Evolutionary conservation across 2,888 invertebrate genomes (phyloP).

Genomic region (Diarsia dahlii): DNA sequence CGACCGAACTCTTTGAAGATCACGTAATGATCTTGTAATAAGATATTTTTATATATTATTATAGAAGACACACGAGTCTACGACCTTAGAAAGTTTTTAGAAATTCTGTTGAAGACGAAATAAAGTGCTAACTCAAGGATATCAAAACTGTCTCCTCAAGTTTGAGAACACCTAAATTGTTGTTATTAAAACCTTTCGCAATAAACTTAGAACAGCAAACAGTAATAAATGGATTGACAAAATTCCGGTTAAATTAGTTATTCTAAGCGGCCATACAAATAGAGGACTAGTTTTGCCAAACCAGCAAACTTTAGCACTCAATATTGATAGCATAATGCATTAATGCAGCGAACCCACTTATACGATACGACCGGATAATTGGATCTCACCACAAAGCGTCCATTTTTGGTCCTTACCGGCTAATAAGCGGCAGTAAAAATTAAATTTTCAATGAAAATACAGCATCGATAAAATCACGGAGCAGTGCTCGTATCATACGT

Average conservation of each 20-base stretch:
- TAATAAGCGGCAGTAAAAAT: constrained; percentile 46
- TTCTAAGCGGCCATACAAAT: constrained; percentile 37
- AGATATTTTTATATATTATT: constrained; percentile 59
- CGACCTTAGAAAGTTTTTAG: constrained; percentile 28
- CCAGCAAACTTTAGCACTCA: constrained; percentile 35
- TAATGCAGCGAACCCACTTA: constrained; percentile 44
- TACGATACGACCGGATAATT: constrained; percentile 42
- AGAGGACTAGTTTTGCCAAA: constrained; percentile 30
- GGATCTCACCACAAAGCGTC: constrained; percentile 48
- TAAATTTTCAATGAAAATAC: constrained; percentile 41
- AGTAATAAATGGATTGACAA: constrained; percentile 16
- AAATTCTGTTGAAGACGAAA: constrained; percentile 16
- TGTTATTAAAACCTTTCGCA: constrained; percentile 28
- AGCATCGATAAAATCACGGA: constrained; percentile 59
- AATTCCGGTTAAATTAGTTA: constrained; percentile 24
- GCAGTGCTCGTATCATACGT: constrained; percentile 58
- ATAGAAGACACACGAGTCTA: constrained; percentile 32
- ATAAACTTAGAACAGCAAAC: constrained; percentile 14
- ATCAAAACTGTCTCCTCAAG: constrained; percentile 28
- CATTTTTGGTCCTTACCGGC: constrained; percentile 35
- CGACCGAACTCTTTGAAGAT: constrained; percentile 58
- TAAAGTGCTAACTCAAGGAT: constrained; percentile 37
- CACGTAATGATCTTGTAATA: constrained; percentile 66
- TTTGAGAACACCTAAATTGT: background rate
- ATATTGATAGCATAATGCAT: constrained; percentile 55